Evolutionary conservation across 2,888 invertebrate genomes (phyloP).

Genomic region (Pristionchus mayeri): DNA sequence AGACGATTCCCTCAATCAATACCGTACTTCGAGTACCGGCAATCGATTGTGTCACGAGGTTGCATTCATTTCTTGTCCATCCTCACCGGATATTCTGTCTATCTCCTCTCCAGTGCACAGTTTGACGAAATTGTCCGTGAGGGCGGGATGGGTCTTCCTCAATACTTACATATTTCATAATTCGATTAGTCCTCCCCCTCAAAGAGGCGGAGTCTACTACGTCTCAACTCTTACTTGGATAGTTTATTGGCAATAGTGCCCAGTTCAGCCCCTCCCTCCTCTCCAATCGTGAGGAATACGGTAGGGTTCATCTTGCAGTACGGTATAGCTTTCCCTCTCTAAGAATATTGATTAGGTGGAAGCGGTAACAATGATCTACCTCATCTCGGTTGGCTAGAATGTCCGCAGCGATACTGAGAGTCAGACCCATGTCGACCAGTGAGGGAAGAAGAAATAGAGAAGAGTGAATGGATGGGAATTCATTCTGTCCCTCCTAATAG

Average conservation of each 20-base stretch:
- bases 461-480: neutral
- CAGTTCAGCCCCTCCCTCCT: constrained; percentile 25
- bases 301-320: constrained; percentile 47
- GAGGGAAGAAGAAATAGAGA: neutral
- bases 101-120: constrained; percentile 36
- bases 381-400: constrained; percentile 6
- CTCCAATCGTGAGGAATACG: constrained; percentile 27
- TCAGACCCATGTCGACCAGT: constrained; percentile 15
- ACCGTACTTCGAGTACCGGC: neutral
- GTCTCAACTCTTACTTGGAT: constrained; percentile 16
- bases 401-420: constrained; percentile 1
- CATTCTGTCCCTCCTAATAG: neutral
- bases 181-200: constrained; percentile 2
- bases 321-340: constrained; percentile 26
- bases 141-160: constrained; percentile 34
- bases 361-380: neutral
- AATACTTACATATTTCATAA: neutral
- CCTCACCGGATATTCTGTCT: constrained; percentile 26
- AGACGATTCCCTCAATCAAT: neutral
- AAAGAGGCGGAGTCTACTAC: constrained; percentile 4
- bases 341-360: neutral
- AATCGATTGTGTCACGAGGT: no score
- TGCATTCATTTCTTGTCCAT: neutral
- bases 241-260: constrained; percentile 28
- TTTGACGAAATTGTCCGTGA: constrained; percentile 44